Evolutionary conservation across 2,797 vertebrate genomes (phyloP).

Genomic region (Prionace glauca): DNA sequence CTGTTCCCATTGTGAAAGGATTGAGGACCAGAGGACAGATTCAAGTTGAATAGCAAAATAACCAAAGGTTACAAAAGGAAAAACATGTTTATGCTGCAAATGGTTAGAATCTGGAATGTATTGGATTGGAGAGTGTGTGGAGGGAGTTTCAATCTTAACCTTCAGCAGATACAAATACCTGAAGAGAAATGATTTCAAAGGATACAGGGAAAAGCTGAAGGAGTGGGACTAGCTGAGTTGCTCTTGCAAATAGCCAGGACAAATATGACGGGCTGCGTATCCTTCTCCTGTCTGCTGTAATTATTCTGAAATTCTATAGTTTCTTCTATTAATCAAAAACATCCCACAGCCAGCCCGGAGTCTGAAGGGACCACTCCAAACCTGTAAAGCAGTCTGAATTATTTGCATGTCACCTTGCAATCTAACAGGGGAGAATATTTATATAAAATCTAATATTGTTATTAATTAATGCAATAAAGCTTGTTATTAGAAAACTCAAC

Average conservation of each 20-base stretch:
- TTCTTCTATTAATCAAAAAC: background rate
- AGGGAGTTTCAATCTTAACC: background rate
- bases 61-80: background rate
- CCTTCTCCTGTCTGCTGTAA: background rate
- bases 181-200: background rate
- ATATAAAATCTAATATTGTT: background rate
- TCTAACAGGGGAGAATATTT: background rate
- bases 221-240: background rate
- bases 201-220: background rate
- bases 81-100: background rate
- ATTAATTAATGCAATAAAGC: background rate
- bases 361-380: background rate
- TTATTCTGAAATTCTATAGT: background rate
- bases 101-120: background rate
- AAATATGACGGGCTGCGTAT: background rate
- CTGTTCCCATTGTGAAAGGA: no score
- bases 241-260: background rate
- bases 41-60: background rate
- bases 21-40: no score
- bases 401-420: background rate
- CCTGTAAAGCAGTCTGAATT: background rate
- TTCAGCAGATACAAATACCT: background rate
- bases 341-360: background rate
- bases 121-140: background rate
- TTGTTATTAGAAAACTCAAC: background rate